phyloP scores from a whole-genome alignment of 2,797 vertebrate species.

The Pyrocephalus nanus region DNA sequence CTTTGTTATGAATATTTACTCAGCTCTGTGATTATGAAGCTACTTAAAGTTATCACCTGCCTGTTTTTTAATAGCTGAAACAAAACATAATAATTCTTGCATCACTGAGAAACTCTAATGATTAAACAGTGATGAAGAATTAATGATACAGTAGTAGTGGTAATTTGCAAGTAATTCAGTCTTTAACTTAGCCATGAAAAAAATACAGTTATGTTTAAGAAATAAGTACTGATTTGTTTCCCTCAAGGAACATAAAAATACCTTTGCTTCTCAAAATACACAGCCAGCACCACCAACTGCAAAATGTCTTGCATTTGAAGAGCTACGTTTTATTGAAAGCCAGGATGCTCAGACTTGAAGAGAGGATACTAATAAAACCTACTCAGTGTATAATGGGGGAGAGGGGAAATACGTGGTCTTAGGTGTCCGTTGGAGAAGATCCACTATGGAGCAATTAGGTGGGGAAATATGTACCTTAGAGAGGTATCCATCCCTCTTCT shows the following conservation, averaged over 20 bases:
- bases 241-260: background rate
- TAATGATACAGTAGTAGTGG: background rate
- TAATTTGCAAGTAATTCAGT: slow-evolving; percentile 3
- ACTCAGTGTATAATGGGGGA: background rate
- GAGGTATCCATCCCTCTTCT: background rate
- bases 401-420: fast-evolving
- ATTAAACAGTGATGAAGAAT: background rate
- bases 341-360: background rate
- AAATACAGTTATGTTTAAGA: background rate
- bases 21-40: background rate
- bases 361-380: background rate
- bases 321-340: background rate
- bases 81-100: slow-evolving; percentile 10
- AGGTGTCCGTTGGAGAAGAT: background rate
- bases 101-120: background rate
- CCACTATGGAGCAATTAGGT: background rate
- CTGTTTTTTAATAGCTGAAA: background rate
- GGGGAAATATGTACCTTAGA: background rate
- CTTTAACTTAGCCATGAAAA: background rate
- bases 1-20: background rate
- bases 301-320: background rate
- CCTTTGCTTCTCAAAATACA: background rate
- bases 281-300: background rate
- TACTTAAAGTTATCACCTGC: background rate
- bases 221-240: background rate